Evolutionary conservation across 2,888 invertebrate species (phyloP).

Genomic region (Ypsolopha sequella): DNA sequence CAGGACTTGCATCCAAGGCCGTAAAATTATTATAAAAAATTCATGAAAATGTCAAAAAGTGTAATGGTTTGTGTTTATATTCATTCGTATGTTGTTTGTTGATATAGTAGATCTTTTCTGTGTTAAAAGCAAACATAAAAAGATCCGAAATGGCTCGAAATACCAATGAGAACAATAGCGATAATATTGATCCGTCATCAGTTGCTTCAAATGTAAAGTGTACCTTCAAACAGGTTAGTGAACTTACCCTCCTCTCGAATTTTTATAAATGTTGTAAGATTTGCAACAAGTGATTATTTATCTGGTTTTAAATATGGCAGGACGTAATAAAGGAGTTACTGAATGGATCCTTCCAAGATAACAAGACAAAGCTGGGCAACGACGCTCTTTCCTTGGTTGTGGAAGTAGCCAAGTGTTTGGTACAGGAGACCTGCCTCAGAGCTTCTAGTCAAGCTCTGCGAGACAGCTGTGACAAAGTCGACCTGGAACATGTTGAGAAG

Average conservation of each 20-base stretch:
- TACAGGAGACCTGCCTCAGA: constrained; percentile 65
- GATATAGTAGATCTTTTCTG: background rate
- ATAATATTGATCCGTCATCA: constrained; percentile 42
- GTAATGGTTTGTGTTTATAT: too few species aligned
- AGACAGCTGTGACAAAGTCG: constrained; percentile 54
- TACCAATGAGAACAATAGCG: constrained; percentile 36
- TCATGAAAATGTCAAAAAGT: too few species aligned
- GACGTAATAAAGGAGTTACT: constrained; percentile 66
- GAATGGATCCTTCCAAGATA: constrained; percentile 61
- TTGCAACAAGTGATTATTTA: background rate
- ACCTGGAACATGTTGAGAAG: constrained; percentile 66
- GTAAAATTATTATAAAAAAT: too few species aligned
- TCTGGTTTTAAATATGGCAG: constrained; percentile 28
- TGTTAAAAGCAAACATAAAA: background rate
- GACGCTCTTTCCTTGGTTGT: constrained; percentile 63
- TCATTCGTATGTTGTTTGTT: background rate
- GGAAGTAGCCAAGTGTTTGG: constrained; percentile 65
- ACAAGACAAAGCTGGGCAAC: constrained; percentile 67
- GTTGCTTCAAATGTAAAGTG: constrained; percentile 41
- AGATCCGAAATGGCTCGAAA: constrained; percentile 19
- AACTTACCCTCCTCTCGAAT: background rate
- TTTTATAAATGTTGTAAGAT: background rate
- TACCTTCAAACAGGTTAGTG: constrained; percentile 40
- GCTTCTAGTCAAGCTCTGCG: constrained; percentile 60
- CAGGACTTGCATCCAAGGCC: too few species aligned